Evolutionary conservation across 2,113 vertebrate genomes (phyloP), one percentile per base, ranked within the genome.

Genomic region (Neolamprologus tretocephalus): DNA sequence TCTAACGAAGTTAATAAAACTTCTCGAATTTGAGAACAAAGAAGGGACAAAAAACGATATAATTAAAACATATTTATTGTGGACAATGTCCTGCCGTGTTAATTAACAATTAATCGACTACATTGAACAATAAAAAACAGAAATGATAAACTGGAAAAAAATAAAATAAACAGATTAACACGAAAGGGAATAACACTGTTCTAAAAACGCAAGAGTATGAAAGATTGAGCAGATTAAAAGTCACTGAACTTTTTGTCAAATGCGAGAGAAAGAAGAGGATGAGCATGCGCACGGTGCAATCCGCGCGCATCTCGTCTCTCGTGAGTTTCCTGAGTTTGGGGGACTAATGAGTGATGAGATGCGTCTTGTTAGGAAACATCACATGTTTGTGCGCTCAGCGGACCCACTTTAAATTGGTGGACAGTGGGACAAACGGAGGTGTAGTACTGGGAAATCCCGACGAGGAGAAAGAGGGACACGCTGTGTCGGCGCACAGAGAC

Each of bases 331-430:
- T 83, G 83, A 17, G 40, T 23, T 40, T 68, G 9, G 73, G 35
- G 63, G 86, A 87, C 92, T 96, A 97, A 96, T 95, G 84, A 89
- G 93, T 87, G 91, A 89, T 57, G 79, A 94, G 95, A 73, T 86
- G 97, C 95, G 89, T 94, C 96, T 94, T 68, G 93, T 97, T 97
- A 96, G 81, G 88, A 89, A 85, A 83, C 89, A 73, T 96, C 96
- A 97, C 96, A 96, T 96, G 96, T 89, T 87, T 83, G 82, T 87
- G 93, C 23, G 82, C 90, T 83, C 91, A 85, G 82, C 66, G 54
- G 45, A 57, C 81, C 55, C 82, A 79, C 83, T 95, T 96, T 96
- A 85, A 92, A 96, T 96, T 89, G 91, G 8, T 23, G 49, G 54
- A 78, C 84, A 58, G 13, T 75, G 58, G 85, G 82, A 54, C 51